A percentile compares a stretch with the other conserved stretches of the same genome.
phyloP scores from a whole-genome alignment of 2,888 invertebrate species.

The Ichneumoninae sp. region DNA sequence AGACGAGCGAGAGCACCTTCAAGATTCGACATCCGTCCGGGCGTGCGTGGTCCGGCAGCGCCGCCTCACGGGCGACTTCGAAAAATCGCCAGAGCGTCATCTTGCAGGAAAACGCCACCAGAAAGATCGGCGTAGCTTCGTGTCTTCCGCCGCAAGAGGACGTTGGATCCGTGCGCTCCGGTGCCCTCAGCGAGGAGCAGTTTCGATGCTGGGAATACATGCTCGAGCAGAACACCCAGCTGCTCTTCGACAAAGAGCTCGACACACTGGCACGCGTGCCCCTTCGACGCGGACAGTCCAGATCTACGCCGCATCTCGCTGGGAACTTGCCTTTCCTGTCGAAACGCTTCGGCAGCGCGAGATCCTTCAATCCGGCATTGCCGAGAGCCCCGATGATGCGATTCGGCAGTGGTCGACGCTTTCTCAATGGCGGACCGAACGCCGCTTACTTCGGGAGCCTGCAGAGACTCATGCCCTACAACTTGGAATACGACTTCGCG shows the following conservation, averaged over 20 bases:
- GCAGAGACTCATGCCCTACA: slow-evolving; percentile 93
- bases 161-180: slow-evolving; percentile 83
- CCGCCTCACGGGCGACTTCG: slow-evolving; percentile 77
- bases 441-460: slow-evolving; percentile 95
- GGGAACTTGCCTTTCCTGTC: slow-evolving; percentile 85
- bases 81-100: slow-evolving; percentile 79
- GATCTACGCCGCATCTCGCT: slow-evolving; percentile 81
- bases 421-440: slow-evolving; percentile 90
- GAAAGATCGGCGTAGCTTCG: slow-evolving; percentile 72
- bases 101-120: slow-evolving; percentile 79
- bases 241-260: slow-evolving; percentile 94
- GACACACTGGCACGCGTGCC: slow-evolving; percentile 89
- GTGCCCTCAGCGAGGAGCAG: slow-evolving; percentile 90
- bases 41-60: slow-evolving; percentile 78
- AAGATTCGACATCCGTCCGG: slow-evolving; percentile 79
- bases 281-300: slow-evolving; percentile 86
- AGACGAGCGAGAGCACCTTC: slow-evolving; percentile 83
- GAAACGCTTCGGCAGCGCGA: slow-evolving; percentile 92
- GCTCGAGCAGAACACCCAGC: slow-evolving; percentile 95
- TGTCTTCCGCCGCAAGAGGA: slow-evolving; percentile 86
- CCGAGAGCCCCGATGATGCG: slow-evolving; percentile 85
- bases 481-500: slow-evolving; percentile 93
- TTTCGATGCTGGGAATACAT: slow-evolving; percentile 97
- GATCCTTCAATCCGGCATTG: slow-evolving; percentile 89
- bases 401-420: slow-evolving; percentile 87